Percentiles rank a stretch among this genome's conserved stretches.
These are phyloP conservation scores for Mechanitis mazaeus DNA, from an alignment of 2,888 invertebrate species.

Conservation along the genomic window DNA sequence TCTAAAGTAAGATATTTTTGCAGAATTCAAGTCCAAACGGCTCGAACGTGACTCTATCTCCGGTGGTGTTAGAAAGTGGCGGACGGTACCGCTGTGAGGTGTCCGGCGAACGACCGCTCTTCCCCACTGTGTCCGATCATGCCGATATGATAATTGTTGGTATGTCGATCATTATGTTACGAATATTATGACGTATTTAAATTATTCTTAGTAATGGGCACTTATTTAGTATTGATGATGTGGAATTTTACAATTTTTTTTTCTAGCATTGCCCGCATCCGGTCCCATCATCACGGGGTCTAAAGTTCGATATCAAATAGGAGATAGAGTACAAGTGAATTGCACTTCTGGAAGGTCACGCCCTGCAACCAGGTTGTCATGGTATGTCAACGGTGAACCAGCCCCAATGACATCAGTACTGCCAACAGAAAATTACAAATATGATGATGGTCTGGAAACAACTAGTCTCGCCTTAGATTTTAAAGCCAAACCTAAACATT, in stretches of 20 bases:
- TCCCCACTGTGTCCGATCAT: slow-evolving; percentile 85
- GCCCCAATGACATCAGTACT: slow-evolving; percentile 73
- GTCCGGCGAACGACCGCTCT: slow-evolving; percentile 85
- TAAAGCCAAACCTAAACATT: slow-evolving; percentile 87
- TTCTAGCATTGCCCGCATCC: slow-evolving; percentile 84
- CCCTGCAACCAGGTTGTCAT: slow-evolving; percentile 88
- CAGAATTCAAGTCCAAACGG: slow-evolving; percentile 81
- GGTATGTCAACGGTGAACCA: slow-evolving; percentile 92
- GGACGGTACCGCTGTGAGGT: slow-evolving; percentile 87
- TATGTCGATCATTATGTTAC: slow-evolving; percentile 51
- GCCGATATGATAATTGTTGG: slow-evolving; percentile 85
- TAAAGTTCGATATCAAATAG: slow-evolving; percentile 87
- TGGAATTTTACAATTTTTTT: too few species aligned
- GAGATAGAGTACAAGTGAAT: slow-evolving; percentile 88
- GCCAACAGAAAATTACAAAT: slow-evolving; percentile 67
- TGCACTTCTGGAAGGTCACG: slow-evolving; percentile 89
- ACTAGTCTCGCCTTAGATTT: slow-evolving; percentile 87
- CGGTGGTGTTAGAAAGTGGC: slow-evolving; percentile 82
- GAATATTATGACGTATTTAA: too few species aligned
- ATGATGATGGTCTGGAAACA: slow-evolving; percentile 83
- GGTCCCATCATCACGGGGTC: slow-evolving; percentile 90
- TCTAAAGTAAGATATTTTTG: slow-evolving; percentile 13
- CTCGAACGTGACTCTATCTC: slow-evolving; percentile 79
- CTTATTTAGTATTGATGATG: too few species aligned
- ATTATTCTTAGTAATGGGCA: too few species aligned